phyloP scores from a whole-genome alignment of 1,140 invertebrate genomes.

The Elymnias hypermnestra region DNA sequence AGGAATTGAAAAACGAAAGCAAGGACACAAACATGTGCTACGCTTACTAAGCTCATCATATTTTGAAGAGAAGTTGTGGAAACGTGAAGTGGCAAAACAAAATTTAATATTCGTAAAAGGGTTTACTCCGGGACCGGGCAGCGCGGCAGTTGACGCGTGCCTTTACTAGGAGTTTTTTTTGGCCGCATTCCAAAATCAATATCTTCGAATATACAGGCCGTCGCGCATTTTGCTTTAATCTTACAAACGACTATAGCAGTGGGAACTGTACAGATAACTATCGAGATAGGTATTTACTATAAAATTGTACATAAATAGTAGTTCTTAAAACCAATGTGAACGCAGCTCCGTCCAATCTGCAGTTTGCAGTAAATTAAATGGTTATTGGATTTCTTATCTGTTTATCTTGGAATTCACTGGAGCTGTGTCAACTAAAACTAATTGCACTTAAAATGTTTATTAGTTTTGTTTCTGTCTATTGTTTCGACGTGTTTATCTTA shows the following conservation, averaged over 20 bases:
- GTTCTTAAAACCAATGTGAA: background rate
- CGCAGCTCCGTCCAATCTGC: background rate
- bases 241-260: conserved; percentile 31
- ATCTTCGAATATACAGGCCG: conserved; percentile 68
- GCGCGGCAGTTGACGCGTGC: conserved; percentile 71
- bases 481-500: conserved; percentile 9
- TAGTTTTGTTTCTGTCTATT: conserved; percentile 9
- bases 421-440: conserved; percentile 1
- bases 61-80: conserved; percentile 59
- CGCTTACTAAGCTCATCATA: conserved; percentile 44
- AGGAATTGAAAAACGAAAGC: too few relatives aligned
- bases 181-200: conserved; percentile 74
- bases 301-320: background rate
- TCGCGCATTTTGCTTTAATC: conserved; percentile 70
- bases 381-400: conserved; percentile 7
- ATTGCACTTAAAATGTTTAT: conserved; percentile 1
- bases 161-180: conserved; percentile 70
- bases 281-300: conserved; percentile 7
- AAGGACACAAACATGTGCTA: too few relatives aligned
- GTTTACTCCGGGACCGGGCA: conserved; percentile 63
- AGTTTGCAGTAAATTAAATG: conserved; percentile 6
- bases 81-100: conserved; percentile 73
- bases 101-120: conserved; percentile 76
- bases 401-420: conserved; percentile 5
- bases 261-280: too few relatives aligned